Evolutionary conservation across 2,797 vertebrate genomes (phyloP).

Genomic region (Botia almorhae): DNA sequence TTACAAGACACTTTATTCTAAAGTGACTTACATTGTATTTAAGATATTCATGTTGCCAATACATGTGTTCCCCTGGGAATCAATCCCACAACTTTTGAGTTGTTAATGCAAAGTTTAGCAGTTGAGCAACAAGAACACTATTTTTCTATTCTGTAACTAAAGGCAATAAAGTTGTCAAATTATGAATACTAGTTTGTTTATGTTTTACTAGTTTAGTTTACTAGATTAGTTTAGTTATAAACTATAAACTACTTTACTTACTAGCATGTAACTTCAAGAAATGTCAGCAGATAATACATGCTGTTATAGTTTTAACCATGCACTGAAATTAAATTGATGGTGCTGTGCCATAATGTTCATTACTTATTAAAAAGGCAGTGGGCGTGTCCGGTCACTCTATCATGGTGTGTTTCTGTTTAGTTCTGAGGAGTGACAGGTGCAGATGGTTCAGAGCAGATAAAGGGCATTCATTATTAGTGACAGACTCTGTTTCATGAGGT

Average conservation of each 20-base stretch:
- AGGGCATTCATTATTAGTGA: constrained; percentile 33
- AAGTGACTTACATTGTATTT: too few relatives aligned
- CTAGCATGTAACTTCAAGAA: neutral
- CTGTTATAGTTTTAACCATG: constrained; percentile 9
- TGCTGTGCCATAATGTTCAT: neutral
- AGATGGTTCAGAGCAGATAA: constrained; percentile 37
- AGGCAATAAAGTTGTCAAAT: neutral
- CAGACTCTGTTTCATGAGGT: constrained; percentile 24
- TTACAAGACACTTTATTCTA: too few relatives aligned
- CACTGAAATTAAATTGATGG: constrained; percentile 6
- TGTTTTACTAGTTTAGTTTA: neutral
- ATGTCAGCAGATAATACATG: neutral
- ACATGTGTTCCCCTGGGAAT: too few relatives aligned
- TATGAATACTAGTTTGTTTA: neutral
- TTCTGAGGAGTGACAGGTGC: constrained; percentile 19
- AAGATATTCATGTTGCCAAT: too few relatives aligned
- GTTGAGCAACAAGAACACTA: too few relatives aligned
- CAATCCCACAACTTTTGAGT: too few relatives aligned
- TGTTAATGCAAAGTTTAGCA: too few relatives aligned
- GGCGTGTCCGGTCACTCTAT: constrained; percentile 11
- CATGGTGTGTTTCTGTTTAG: neutral
- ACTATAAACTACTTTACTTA: too few relatives aligned
- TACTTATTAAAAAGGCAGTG: constrained; percentile 18
- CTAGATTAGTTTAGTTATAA: neutral
- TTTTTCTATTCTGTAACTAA: neutral